Evolutionary conservation across 37 sponge, comb jelly and placozoan genomes (phyloP).

Genomic region (Bolinopsis microptera): DNA sequence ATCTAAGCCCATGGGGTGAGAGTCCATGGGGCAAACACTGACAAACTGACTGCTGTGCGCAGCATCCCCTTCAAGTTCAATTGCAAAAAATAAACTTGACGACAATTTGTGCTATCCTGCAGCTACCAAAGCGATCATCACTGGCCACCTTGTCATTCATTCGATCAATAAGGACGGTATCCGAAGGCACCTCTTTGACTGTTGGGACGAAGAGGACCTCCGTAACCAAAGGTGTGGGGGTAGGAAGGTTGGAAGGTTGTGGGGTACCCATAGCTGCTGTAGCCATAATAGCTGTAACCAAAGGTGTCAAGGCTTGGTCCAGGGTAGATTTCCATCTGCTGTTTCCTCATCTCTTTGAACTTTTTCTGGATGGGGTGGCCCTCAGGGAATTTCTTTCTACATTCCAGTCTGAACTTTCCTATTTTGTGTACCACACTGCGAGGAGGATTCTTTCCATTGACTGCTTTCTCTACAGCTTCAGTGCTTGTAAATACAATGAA

Average conservation of each 20-base stretch:
- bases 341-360: constrained; percentile 63
- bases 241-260: constrained; percentile 51
- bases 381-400: constrained; percentile 37
- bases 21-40: not conserved
- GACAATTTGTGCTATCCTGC: constrained; percentile 54
- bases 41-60: not conserved
- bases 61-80: not conserved
- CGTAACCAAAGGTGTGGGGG: constrained; percentile 46
- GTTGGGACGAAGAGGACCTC: constrained; percentile 45
- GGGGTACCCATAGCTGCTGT: constrained; percentile 55
- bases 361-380: constrained; percentile 64
- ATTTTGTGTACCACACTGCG: not conserved
- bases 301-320: constrained; percentile 60
- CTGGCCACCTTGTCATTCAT: not conserved
- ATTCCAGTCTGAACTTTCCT: not conserved
- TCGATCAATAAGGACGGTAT: constrained; percentile 27
- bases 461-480: constrained; percentile 61
- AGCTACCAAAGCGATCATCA: constrained; percentile 21
- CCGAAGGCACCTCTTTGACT: constrained; percentile 62
- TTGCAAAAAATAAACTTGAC: not conserved
- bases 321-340: constrained; percentile 64
- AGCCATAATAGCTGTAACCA: constrained; percentile 66
- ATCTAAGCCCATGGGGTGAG: not conserved
- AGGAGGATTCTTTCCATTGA: constrained; percentile 58
- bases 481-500: constrained; percentile 59